phyloP scores from a whole-genome alignment of 1,140 invertebrate genomes.

The Pteromalus puparum region DNA sequence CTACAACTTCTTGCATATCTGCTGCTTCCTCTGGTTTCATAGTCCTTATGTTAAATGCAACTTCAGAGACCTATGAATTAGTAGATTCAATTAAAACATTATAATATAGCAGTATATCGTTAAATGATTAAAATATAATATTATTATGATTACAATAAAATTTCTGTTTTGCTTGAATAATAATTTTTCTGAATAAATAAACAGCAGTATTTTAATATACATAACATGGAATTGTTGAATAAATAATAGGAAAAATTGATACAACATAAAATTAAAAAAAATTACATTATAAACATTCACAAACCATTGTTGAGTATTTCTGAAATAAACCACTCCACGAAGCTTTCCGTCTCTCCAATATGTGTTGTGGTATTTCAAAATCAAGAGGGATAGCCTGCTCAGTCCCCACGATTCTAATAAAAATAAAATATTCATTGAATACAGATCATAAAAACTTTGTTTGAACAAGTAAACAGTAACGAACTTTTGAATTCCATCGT shows the following conservation, averaged over 20 bases:
- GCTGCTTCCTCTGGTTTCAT: background rate
- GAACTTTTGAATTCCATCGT: constrained; percentile 22
- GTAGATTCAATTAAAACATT: no score
- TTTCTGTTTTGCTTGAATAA: background rate
- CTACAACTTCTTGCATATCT: background rate
- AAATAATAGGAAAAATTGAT: background rate
- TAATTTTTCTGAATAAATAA: background rate
- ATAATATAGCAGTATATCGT: no score
- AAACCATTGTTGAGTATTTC: constrained; percentile 59
- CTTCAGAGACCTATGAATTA: background rate
- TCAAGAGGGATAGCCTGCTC: background rate
- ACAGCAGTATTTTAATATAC: background rate
- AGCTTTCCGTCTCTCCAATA: constrained; percentile 51
- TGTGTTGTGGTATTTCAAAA: constrained; percentile 49
- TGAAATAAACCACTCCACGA: constrained; percentile 58
- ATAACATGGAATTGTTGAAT: background rate
- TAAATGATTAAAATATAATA: no score
- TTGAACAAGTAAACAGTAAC: background rate
- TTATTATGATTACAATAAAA: background rate
- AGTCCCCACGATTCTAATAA: background rate
- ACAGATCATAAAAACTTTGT: background rate
- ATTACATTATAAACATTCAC: background rate
- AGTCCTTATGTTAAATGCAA: background rate
- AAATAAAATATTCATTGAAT: constrained; percentile 14
- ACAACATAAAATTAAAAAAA: background rate